These are phyloP conservation scores for Lissocephala sabroskyi DNA, from an alignment of 2,888 invertebrate genomes.

Conservation along the genomic window DNA sequence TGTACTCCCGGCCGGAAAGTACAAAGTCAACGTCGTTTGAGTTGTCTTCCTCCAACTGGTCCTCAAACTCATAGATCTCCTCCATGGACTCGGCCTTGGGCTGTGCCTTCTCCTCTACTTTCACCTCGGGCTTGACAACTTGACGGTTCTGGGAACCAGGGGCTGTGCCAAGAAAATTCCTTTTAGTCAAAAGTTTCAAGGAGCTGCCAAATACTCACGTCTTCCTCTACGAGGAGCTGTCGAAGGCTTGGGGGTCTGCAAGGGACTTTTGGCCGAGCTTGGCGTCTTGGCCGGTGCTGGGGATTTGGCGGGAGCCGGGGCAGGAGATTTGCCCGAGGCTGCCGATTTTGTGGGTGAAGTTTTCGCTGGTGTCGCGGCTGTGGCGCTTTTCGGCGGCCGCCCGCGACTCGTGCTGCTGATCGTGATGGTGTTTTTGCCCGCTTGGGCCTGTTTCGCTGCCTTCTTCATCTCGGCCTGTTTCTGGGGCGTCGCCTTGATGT, in stretches of 20 bases:
- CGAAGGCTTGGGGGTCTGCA: background rate
- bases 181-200: background rate
- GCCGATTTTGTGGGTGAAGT: too few relatives aligned
- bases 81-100: background rate
- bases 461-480: conserved; percentile 29
- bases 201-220: background rate
- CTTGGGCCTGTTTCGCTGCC: conserved; percentile 22
- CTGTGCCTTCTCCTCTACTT: background rate
- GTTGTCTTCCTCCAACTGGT: conserved; percentile 5
- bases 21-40: conserved; percentile 29
- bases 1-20: conserved; percentile 27
- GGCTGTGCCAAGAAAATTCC: background rate
- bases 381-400: too few relatives aligned
- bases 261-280: too few relatives aligned
- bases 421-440: too few relatives aligned
- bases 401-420: background rate
- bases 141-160: too few relatives aligned
- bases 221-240: background rate
- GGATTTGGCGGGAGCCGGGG: too few relatives aligned
- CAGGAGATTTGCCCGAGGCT: too few relatives aligned
- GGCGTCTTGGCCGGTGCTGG: too few relatives aligned
- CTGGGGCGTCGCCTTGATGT: conserved; percentile 82
- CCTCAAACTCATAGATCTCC: conserved; percentile 47
- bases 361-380: too few relatives aligned
- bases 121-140: conserved; percentile 1